Evolutionary conservation across 2,797 vertebrate species (phyloP), one percentile per base, ranked within the genome.

Genomic region (Rallus crepitans): DNA sequence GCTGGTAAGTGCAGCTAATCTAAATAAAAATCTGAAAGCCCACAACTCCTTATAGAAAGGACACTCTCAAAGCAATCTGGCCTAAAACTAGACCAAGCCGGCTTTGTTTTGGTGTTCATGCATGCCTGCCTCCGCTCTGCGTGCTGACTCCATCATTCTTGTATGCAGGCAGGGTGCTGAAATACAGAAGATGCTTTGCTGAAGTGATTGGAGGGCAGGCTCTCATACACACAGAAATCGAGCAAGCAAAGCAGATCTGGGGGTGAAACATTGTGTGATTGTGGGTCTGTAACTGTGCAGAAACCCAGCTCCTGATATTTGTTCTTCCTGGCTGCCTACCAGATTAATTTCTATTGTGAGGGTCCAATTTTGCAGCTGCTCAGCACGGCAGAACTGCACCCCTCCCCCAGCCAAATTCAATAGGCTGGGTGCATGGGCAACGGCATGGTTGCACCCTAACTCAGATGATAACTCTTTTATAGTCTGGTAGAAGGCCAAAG

Each of bases 351-450:
- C 90, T 95, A 94, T 93, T 87, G 83, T 82, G 23, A 91, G 78
- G 88, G 88, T 73, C 83, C 88, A 92, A 75, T 95, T 92, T 83
- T 89, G 93, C 93, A 95, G 92, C 90, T 93, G 93, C 91, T 96
- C 83, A 82, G 95, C 68, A 30, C 3, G 14, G 93, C 92, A 93
- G 86, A 96, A 76, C 73, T 27, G 15, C 60, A 60, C 85, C 90
- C 95, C 89, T 92, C 87, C 91, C 95, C 89, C 93, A 45, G 66
- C 10, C 76, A 45, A 71, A 84, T 76, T 48, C 94, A 83, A 37
- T 53, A 50, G 93, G 90, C 55, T 28, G 1, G 2, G 89, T 17
- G 85, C 91, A 60, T 66, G 84, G 95, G 65, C 79, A 86, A 77
- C 0, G 6, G 89, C 42, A 11, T 48, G 77, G 94, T 88, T 19